Conservation (phyloP, 2,113 vertebrate genomes). For the Nyctibius bracteatus region DNA sequence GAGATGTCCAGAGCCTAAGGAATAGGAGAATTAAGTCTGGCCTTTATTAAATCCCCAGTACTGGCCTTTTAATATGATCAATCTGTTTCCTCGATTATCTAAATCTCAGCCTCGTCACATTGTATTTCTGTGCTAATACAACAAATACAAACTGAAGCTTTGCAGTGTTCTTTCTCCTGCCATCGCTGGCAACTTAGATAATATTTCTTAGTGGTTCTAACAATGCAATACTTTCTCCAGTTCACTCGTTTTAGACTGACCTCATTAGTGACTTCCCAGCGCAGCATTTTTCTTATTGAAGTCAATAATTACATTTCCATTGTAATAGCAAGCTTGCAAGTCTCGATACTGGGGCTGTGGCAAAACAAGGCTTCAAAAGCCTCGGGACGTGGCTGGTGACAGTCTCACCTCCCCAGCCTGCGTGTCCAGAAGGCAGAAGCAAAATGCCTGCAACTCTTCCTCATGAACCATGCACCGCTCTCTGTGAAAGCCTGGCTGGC, state of each 20-base stretch:
- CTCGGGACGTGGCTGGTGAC: fast-evolving
- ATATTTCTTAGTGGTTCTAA: background rate
- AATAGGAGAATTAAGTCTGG: background rate
- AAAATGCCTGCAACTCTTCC: background rate
- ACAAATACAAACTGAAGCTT: background rate
- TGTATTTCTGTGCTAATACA: background rate
- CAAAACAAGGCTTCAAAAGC: background rate
- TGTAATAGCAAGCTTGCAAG: background rate
- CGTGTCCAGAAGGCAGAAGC: background rate
- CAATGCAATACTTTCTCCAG: background rate
- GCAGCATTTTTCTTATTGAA: background rate
- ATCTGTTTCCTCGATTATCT: background rate
- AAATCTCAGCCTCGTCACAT: background rate
- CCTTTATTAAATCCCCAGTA: background rate
- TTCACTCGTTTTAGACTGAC: background rate
- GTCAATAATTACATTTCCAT: background rate
- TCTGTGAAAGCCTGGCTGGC: background rate
- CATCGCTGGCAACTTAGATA: background rate
- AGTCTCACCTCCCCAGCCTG: no score
- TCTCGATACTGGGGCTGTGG: background rate
- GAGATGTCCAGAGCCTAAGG: background rate
- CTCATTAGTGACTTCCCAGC: background rate
- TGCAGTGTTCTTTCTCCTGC: background rate
- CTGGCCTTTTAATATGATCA: background rate
- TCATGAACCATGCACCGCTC: background rate